Evolutionary conservation across 2,888 invertebrate genomes (phyloP).

Genomic region (Agonopterix arenella): DNA sequence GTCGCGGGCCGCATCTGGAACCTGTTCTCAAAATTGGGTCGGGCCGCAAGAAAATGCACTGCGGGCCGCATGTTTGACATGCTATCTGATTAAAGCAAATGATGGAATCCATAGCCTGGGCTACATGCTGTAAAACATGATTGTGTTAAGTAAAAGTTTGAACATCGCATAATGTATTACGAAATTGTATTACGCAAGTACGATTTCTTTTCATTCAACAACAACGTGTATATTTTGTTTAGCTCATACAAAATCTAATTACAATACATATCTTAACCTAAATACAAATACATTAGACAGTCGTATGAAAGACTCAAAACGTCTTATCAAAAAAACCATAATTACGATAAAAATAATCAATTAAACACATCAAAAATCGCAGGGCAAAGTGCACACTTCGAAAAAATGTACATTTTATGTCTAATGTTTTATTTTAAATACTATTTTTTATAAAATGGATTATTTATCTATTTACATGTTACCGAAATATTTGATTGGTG

Average conservation of each 20-base stretch:
- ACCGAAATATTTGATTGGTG: too few species aligned
- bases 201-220: slow-evolving; percentile 12
- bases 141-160: not conserved
- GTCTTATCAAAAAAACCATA: not conserved
- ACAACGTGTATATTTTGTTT: slow-evolving; percentile 61
- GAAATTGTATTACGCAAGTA: not conserved
- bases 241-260: slow-evolving; percentile 71
- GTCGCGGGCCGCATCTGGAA: too few species aligned
- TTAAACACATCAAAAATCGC: slow-evolving; percentile 53
- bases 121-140: too few species aligned
- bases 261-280: slow-evolving; percentile 39
- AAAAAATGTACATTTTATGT: not conserved
- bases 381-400: slow-evolving; percentile 30
- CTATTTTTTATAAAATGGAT: not conserved
- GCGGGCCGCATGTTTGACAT: too few species aligned
- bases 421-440: not conserved
- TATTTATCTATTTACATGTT: not conserved
- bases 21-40: too few species aligned
- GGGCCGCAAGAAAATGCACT: too few species aligned
- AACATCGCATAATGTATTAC: not conserved
- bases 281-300: slow-evolving; percentile 48
- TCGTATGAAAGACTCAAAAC: slow-evolving; percentile 25
- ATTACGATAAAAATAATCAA: not conserved
- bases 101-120: too few species aligned
- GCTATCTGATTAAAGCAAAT: too few species aligned